Conservation (phyloP, 2,888 invertebrate species). For the Sthenelais limicola region DNA sequence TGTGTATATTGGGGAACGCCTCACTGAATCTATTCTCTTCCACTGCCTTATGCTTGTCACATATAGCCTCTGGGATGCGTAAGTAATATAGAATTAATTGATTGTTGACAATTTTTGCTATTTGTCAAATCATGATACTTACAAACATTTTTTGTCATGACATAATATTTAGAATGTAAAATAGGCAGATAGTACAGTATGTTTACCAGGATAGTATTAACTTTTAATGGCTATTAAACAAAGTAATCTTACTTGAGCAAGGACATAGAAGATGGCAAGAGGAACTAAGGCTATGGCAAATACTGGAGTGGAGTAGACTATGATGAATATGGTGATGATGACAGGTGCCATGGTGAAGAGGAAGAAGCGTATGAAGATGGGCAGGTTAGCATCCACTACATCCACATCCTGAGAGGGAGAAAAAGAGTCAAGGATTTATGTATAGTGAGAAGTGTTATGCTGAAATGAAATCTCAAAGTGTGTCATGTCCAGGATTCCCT, state of each 20-base stretch:
- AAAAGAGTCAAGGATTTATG: no score
- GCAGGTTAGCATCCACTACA: conserved; percentile 51
- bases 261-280: conserved; percentile 62
- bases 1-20: conserved; percentile 94
- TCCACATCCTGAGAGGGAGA: conserved; percentile 51
- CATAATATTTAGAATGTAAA: no score
- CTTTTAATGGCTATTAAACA: no score
- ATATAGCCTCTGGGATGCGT: conserved; percentile 24
- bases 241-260: conserved; percentile 47
- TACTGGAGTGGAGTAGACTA: conserved; percentile 61
- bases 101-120: no score
- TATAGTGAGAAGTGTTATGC: no score
- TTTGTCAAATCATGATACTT: no score
- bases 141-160: no score
- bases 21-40: conserved; percentile 85
- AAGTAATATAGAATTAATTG: no score
- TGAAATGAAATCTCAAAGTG: no score
- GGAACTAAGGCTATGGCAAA: conserved; percentile 58
- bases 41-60: conserved; percentile 16
- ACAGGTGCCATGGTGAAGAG: conserved; percentile 51
- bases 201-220: no score
- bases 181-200: no score
- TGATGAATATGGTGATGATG: conserved; percentile 61
- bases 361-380: conserved; percentile 48
- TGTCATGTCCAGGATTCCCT: no score